Conservation (phyloP, 2,113 vertebrate species). For the Strix uralensis region DNA sequence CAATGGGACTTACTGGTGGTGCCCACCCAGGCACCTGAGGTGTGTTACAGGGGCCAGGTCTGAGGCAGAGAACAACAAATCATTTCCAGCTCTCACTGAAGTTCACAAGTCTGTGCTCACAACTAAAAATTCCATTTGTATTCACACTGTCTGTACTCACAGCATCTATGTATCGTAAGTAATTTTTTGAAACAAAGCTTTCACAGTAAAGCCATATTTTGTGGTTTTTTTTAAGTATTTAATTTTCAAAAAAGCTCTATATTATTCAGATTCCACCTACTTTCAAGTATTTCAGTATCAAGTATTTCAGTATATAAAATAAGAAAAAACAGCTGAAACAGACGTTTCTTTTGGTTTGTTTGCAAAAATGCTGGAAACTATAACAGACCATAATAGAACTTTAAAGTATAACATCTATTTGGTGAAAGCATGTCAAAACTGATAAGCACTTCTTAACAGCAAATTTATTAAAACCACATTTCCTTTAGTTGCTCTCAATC, state of each 20-base stretch:
- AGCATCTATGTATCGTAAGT: not conserved
- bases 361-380: not conserved
- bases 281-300: not conserved
- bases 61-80: not conserved
- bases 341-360: not conserved
- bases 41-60: rapidly evolving
- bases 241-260: not conserved
- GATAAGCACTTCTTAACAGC: not conserved
- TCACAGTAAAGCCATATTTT: not conserved
- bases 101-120: not conserved
- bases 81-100: not conserved
- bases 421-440: not conserved
- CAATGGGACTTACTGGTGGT: not conserved
- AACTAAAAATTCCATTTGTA: not conserved
- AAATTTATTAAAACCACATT: not conserved
- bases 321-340: not conserved
- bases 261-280: not conserved
- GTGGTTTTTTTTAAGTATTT: not conserved
- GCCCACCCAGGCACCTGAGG: not conserved
- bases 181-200: not conserved
- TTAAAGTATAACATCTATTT: not conserved
- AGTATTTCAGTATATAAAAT: not conserved
- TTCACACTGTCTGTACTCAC: not conserved
- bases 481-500: not conserved
- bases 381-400: not conserved